Base-by-base conservation (phyloP, 2,888 invertebrate genomes). In the Nymphalis c-album region DNA sequence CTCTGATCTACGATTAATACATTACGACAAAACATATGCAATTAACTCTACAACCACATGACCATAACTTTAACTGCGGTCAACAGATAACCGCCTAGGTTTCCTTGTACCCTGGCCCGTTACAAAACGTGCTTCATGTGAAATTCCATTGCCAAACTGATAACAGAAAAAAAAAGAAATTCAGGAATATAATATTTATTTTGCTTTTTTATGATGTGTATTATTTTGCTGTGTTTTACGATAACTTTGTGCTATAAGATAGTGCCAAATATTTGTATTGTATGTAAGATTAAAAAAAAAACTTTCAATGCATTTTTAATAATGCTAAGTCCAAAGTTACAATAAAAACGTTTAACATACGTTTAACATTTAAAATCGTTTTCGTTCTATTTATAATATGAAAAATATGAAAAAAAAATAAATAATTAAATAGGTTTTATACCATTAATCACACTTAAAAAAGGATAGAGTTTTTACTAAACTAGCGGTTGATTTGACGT, bases 81-180 rank as follows among this genome's bases (percentile, higher is more conserved):
- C 63, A 62, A 63, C 51, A 57, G 71, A 71, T 71, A 66, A 64
- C 66, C 31, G 64, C 35, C 70, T 66, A 66, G 66, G 63, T 61
- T 67, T 70, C 68, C 64, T 64, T 57, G 71, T 61, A 69, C 18
- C 40, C 26, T 13, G 55, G 26, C 22, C 46, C 67, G 58, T 67
- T 63, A 63, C 57, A 51, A 47, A 47, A 64, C 63, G 48, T 5
- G 57, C 35, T 45, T 20, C 47, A n/a, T 40, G 48, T 60, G 68
- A 63, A 63, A 48, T 71, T 63, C 64, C 69, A 63, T 71, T 40
- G 63, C 57, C 58, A 47, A 61, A 58, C 66, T 61, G 51, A 71
- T 59, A 57, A 64, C n/a, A 60, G 16, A 55, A 46, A 31, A 31
- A 61, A 60, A 53, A 65, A 60, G 53, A 53, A 53, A 65, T 47